Evolutionary conservation across 2,113 vertebrate species (phyloP).

Genomic region (Urocitellus parryii): DNA sequence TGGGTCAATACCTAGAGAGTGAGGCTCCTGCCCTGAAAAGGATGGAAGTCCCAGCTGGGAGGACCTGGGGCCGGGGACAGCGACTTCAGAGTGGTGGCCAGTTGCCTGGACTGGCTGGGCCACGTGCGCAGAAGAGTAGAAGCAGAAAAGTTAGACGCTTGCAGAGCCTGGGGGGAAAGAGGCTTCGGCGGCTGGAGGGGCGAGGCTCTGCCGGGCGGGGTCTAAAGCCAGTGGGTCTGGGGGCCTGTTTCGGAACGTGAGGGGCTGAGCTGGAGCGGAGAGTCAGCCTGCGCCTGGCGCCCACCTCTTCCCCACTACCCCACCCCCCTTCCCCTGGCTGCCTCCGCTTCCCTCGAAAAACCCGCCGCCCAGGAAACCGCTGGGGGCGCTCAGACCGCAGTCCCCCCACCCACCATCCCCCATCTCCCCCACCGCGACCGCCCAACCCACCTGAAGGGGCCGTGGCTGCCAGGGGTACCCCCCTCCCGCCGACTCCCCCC

Average conservation of each 20-base stretch:
- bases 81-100: not conserved
- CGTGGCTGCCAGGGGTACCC: constrained; percentile 74
- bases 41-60: not conserved
- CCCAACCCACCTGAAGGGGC: constrained; percentile 83
- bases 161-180: not conserved
- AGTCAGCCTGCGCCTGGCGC: not conserved
- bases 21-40: not conserved
- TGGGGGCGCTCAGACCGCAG: constrained; percentile 81
- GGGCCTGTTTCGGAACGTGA: not conserved
- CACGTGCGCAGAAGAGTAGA: constrained; percentile 35
- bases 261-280: constrained; percentile 19
- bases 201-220: not conserved
- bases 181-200: not conserved
- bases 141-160: not conserved
- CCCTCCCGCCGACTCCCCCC: constrained; percentile 73
- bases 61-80: not conserved
- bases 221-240: constrained; percentile 35
- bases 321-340: not conserved
- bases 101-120: not conserved
- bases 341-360: constrained; percentile 82
- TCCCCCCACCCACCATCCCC: constrained; percentile 55
- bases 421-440: constrained; percentile 73
- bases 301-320: constrained; percentile 47
- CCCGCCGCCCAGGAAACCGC: constrained; percentile 81
- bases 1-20: not conserved